These are phyloP conservation scores for Colletes collaris DNA, from an alignment of 2,888 invertebrate species.

Conservation along the genomic window DNA sequence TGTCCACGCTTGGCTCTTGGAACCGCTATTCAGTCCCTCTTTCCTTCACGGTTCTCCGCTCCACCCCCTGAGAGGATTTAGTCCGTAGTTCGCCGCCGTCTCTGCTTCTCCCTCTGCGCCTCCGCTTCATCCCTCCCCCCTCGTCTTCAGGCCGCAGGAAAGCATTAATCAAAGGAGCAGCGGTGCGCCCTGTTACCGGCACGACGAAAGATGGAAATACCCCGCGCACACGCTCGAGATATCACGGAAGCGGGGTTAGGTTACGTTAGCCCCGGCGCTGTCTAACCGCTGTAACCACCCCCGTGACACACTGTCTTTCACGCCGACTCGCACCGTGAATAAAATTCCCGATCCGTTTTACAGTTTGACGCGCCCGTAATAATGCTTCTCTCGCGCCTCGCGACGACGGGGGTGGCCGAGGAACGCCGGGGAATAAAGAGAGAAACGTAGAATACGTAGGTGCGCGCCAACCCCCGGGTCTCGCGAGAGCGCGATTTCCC, in stretches of 20 bases:
- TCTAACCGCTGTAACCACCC: conserved; percentile 56
- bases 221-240: conserved; percentile 59
- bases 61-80: conserved; percentile 62
- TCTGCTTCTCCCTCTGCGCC: conserved; percentile 13
- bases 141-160: conserved; percentile 65
- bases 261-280: conserved; percentile 41
- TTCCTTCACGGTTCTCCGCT: conserved; percentile 47
- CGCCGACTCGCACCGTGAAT: conserved; percentile 9
- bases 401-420: neutral
- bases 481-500: conserved; percentile 3
- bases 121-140: conserved; percentile 12
- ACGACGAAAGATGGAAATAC: conserved; percentile 72
- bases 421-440: neutral
- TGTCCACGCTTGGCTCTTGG: conserved; percentile 73
- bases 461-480: conserved; percentile 1
- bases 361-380: conserved; percentile 35
- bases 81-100: conserved; percentile 62
- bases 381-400: neutral
- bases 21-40: conserved; percentile 61
- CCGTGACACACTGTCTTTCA: conserved; percentile 47
- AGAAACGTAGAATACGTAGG: neutral
- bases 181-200: conserved; percentile 72
- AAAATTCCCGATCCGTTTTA: conserved; percentile 54
- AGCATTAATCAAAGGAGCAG: conserved; percentile 78
- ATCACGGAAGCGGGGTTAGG: conserved; percentile 57